Percentiles rank a stretch among this genome's conserved stretches.
phyloP scores from a whole-genome alignment of 2,797 vertebrate genomes.

The Sebastiscus tertius region DNA sequence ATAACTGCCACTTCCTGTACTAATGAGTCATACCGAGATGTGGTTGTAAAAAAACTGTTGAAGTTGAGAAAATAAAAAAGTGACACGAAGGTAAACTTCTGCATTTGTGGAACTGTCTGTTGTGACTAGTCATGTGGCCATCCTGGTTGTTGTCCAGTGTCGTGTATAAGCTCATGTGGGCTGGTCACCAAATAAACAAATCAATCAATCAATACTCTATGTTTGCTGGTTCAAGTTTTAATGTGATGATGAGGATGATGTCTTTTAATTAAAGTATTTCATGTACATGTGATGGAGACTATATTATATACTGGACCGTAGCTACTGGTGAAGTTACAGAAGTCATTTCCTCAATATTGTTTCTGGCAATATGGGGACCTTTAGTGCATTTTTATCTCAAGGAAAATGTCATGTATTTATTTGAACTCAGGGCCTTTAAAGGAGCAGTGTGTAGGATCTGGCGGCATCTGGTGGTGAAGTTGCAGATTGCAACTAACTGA shows the following conservation, averaged over 20 bases:
- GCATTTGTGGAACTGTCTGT: too few species aligned
- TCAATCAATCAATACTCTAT: background rate
- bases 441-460: too few species aligned
- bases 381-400: background rate
- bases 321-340: background rate
- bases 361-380: background rate
- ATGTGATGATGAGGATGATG: background rate
- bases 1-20: conserved; percentile 62
- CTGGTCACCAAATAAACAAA: too few species aligned
- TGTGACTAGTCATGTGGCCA: too few species aligned
- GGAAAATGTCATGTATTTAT: background rate
- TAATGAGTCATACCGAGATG: conserved; percentile 52
- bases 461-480: too few species aligned
- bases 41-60: background rate
- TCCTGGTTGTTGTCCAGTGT: too few species aligned
- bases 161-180: too few species aligned
- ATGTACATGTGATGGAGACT: background rate
- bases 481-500: too few species aligned
- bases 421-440: background rate
- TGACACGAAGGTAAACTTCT: background rate
- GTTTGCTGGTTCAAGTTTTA: background rate
- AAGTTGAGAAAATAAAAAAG: background rate
- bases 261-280: background rate
- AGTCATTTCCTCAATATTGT: background rate
- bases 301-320: background rate